Base-by-base conservation (phyloP, 2,888 invertebrate genomes). In the Cordylochernes scorpioides region DNA sequence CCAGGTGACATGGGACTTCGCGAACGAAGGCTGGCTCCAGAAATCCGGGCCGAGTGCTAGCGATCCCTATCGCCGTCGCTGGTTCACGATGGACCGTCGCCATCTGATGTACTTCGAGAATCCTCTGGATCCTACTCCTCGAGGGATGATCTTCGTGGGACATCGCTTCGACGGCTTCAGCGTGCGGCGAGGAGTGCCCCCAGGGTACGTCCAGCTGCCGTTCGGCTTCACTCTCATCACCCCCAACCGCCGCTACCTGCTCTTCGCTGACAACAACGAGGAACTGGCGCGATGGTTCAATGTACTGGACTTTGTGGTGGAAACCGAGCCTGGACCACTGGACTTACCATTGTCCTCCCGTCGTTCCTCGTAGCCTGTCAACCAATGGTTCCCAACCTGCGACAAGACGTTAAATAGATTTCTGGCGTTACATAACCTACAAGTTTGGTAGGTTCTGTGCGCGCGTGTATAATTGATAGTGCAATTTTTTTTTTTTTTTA, bases 31-130 rank as follows among this genome's bases (percentile, higher is more conserved):
- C 3, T 80, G 70, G 67, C 57, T 84, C 22, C 71, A 68, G 65
- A 84, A 84, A 59, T 80, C 78, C 2, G 82, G 82, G 0, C 82
- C 82, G 0, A 58, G 69, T 32, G 61, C 64, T 3, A 67, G 67
- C 4, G 80, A 82, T 47, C 71, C 71, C 0, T 80, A 74, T 48
- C 67, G 73, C 40, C 68, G 71, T 42, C 57, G 82, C 27, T 84
- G 82, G 82, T 80, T 80, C 50, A 77, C 77, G 0, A 52, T 84
- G 25, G 80, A 80, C 44, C 69, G 72, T 45, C 63, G 82, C 39
- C 80, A 78, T 50, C 58, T 82, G n/a, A 80, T 80, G 77, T 84
- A 84, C 47, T 75, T 78, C 45, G 73, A 77, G 47, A 74, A 77
- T 46, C 71, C 72, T 2, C 55, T 80, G 64, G 75, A 77, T 47